Base-by-base conservation (phyloP, 2,113 vertebrate species). In the Pandion haliaetus region DNA sequence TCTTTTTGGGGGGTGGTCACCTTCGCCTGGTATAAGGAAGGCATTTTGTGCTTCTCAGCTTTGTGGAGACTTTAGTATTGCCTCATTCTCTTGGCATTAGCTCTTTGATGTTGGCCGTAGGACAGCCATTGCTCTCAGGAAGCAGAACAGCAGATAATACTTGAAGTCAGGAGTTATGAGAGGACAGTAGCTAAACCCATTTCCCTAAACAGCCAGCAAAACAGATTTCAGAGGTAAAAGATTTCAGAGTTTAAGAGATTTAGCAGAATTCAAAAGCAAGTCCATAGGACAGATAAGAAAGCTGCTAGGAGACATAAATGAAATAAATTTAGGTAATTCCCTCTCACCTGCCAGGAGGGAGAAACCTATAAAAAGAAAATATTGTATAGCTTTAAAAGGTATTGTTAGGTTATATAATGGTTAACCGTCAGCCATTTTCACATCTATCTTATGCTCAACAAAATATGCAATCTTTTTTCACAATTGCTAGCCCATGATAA, bases 311-410 rank as follows among this genome's bases (percentile, higher is more conserved):
- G 44, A 91, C 84, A 21, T 52, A 95, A 80, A 45, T 44, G 57
- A 91, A 93, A 95, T 78, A 95, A 92, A 86, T 73, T 76, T 57
- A 73, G 61, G 50, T 88, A 85, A 95, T 91, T 93, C 52, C 73
- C n/a, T 84, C 84, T 86, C 44, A 87, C 83, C 81, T 91, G 85
- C 70, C 69, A 94, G 28, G 4, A 93, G 61, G 70, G n/a, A 96
- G 71, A 71, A 81, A 76, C 42, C 49, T 70, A 85, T 80, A 57
- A 91, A 74, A 58, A 74, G 52, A 71, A 95, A 88, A 73, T 80
- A 95, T 34, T 82, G 54, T 36, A 28, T 17, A 79, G 52, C 58
- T 89, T 70, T 87, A 92, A 84, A 93, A 87, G 54, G 32, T 54
- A 82, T 92, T 91, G 88, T 87, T 73, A 72, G 49, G 10, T 58